These are phyloP conservation scores for Hephaestus fuliginosus DNA, from an alignment of 2,797 vertebrate species.

Conservation along the genomic window DNA sequence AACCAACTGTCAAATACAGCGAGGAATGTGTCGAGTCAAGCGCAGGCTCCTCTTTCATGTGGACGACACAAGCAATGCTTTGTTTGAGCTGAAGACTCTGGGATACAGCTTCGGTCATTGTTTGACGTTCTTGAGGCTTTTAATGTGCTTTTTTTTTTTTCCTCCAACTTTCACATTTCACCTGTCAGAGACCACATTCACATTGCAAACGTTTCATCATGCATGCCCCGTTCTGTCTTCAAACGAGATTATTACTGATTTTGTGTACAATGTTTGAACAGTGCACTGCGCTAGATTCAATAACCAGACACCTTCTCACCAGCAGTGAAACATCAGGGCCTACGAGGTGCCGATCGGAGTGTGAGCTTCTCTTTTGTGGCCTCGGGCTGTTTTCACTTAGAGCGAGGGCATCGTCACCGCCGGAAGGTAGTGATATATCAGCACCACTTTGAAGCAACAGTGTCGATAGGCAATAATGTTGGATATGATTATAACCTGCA, in stretches of 20 bases:
- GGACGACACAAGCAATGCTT: constrained; percentile 63
- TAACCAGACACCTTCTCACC: constrained; percentile 18
- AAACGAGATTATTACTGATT: background rate
- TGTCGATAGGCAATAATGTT: constrained; percentile 47
- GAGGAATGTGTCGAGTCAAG: constrained; percentile 66
- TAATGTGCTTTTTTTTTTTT: constrained; percentile 19
- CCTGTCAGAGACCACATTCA: constrained; percentile 30
- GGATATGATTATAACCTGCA: constrained; percentile 58
- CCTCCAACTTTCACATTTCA: constrained; percentile 15
- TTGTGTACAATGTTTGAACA: background rate
- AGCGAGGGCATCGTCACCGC: constrained; percentile 17
- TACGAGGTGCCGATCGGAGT: constrained; percentile 12
- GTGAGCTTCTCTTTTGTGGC: constrained; percentile 21
- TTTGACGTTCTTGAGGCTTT: constrained; percentile 49
- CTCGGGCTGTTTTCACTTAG: constrained; percentile 41
- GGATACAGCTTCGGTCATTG: constrained; percentile 31
- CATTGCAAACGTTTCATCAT: background rate
- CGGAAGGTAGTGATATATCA: constrained; percentile 46
- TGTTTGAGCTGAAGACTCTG: constrained; percentile 49
- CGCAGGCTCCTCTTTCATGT: constrained; percentile 55
- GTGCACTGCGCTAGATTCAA: background rate
- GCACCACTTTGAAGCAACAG: constrained; percentile 20
- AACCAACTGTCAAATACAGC: constrained; percentile 55
- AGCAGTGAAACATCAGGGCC: constrained; percentile 19
- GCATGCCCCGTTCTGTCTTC: no score